Conservation (phyloP, 2,888 invertebrate genomes). For the Leptopilina syphax region DNA sequence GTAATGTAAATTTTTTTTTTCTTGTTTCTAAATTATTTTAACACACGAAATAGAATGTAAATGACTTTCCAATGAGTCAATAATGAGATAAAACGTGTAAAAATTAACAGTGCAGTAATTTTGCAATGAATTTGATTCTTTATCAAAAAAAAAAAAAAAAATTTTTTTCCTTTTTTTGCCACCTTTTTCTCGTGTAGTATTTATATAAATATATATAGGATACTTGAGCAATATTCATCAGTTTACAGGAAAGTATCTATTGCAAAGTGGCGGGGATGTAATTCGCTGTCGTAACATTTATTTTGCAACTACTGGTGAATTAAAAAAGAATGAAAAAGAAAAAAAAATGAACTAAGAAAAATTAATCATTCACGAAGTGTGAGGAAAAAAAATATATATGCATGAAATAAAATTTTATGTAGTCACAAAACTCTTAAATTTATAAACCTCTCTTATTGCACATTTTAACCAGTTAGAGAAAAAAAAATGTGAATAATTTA, state of each 20-base stretch:
- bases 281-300: conserved; percentile 35
- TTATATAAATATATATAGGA: not conserved
- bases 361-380: not conserved
- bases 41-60: not conserved
- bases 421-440: not conserved
- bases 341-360: conserved; percentile 16
- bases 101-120: not conserved
- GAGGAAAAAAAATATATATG: not conserved
- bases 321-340: not conserved
- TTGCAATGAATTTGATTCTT: conserved; percentile 10
- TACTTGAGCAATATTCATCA: conserved; percentile 38
- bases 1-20: too few species aligned
- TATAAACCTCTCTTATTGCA: too few species aligned
- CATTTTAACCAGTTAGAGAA: too few species aligned
- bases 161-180: not conserved
- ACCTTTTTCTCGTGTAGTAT: not conserved
- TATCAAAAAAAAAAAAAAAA: not conserved
- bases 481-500: too few species aligned
- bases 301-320: conserved; percentile 32
- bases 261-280: conserved; percentile 34
- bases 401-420: not conserved
- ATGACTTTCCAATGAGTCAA: not conserved
- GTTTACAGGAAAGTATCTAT: conserved; percentile 37
- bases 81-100: conserved; percentile 14
- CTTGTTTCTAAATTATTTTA: too few species aligned